Percentiles rank a stretch among this genome's conserved stretches.
These are phyloP conservation scores for Drosophila eohydei DNA, from an alignment of 2,888 invertebrate species.

Conservation along the genomic window DNA sequence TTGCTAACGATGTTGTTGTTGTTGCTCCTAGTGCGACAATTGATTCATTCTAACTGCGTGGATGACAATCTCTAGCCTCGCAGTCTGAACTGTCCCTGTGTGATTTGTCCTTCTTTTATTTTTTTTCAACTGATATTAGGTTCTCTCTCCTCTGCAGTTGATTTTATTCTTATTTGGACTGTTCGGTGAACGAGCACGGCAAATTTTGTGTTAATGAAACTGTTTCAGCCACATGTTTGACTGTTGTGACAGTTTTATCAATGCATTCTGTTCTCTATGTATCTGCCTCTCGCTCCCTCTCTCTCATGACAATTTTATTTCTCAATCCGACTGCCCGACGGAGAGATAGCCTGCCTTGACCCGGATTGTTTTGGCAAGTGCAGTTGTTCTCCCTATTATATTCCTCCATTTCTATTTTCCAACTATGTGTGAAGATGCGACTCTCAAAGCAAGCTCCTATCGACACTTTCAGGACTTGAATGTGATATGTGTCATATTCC, in stretches of 20 bases:
- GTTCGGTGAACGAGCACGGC: conserved; percentile 35
- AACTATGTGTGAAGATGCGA: no score
- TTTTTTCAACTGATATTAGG: background rate
- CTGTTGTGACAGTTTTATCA: conserved; percentile 42
- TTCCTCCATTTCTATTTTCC: no score
- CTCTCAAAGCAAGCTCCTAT: no score
- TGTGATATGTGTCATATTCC: no score
- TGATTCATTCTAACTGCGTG: conserved; percentile 4
- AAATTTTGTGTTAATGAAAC: conserved; percentile 52
- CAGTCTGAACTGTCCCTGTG: background rate
- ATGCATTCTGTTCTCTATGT: background rate
- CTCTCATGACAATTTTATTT: background rate
- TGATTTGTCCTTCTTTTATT: background rate
- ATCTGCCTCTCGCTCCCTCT: background rate
- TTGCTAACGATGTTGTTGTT: background rate
- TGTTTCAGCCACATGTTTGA: conserved; percentile 40
- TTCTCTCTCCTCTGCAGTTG: background rate
- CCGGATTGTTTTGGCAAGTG: no score
- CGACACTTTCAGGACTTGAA: no score
- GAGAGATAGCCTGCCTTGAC: background rate
- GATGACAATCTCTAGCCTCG: background rate
- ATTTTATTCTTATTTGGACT: conserved; percentile 15
- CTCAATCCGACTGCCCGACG: background rate
- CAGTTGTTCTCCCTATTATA: no score
- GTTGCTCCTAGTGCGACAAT: background rate